phyloP scores from a whole-genome alignment of 1,140 invertebrate species.

The Zaprionus nigranus region DNA sequence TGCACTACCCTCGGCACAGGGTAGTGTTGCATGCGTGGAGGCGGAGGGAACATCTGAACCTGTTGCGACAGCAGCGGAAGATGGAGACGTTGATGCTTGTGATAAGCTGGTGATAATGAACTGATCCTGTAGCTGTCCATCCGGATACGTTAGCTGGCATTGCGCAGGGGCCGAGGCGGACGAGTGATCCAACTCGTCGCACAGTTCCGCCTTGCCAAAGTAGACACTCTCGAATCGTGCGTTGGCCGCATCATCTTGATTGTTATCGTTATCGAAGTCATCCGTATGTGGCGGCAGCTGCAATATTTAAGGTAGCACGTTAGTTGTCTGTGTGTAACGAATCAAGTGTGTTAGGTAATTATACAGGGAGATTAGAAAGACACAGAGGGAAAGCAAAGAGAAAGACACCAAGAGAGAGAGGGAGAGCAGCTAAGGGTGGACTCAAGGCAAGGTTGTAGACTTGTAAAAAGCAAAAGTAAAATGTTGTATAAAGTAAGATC shows the following conservation, averaged over 20 bases:
- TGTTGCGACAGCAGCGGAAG: background rate
- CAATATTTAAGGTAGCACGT: background rate
- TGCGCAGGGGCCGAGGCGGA: background rate
- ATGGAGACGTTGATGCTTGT: background rate
- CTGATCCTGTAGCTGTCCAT: background rate
- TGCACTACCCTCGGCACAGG: background rate
- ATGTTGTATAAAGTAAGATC: no score
- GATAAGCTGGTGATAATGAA: constrained; percentile 17
- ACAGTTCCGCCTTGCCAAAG: constrained; percentile 48
- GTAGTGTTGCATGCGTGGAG: background rate
- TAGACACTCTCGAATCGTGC: constrained; percentile 34
- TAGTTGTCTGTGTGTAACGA: background rate
- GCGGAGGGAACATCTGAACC: background rate
- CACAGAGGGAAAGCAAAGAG: background rate
- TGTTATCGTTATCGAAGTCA: constrained; percentile 14
- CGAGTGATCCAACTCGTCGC: constrained; percentile 16
- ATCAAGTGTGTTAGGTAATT: background rate
- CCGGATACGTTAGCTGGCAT: background rate
- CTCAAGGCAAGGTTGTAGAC: no score
- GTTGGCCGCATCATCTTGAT: background rate
- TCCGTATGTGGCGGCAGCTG: constrained; percentile 3
- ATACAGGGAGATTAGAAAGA: background rate
- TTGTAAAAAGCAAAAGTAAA: no score
- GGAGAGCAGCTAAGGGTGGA: background rate
- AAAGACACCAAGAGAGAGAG: background rate